phyloP scores from a whole-genome alignment of 2,797 vertebrate species.

The Oophaga sylvatica region DNA sequence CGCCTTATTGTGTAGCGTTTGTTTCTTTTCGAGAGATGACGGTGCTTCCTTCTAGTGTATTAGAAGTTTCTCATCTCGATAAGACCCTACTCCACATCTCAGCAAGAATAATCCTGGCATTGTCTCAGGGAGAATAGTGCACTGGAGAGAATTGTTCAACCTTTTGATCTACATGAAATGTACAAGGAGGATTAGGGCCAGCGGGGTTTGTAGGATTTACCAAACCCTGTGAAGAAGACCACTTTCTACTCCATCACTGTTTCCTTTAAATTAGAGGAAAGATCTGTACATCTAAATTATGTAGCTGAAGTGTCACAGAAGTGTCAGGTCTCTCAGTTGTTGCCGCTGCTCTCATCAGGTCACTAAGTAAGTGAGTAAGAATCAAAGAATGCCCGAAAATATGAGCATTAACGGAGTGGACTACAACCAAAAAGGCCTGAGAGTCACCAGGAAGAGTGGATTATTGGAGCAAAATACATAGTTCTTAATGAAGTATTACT shows the following conservation, averaged over 20 bases:
- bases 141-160: slow-evolving; percentile 34
- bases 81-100: slow-evolving; percentile 47
- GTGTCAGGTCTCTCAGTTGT: not conserved
- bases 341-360: not conserved
- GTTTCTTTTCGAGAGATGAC: slow-evolving; percentile 27
- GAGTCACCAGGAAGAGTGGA: not conserved
- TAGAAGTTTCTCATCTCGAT: slow-evolving; percentile 43
- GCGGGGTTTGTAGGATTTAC: slow-evolving; percentile 14
- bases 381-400: not conserved
- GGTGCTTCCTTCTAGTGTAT: slow-evolving; percentile 5
- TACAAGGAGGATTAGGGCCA: slow-evolving; percentile 47
- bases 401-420: not conserved
- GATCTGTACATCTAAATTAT: not conserved
- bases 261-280: slow-evolving; percentile 1
- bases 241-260: slow-evolving; percentile 24
- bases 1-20: slow-evolving; percentile 27
- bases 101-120: slow-evolving; percentile 44
- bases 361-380: not conserved
- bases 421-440: not conserved
- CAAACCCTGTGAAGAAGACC: slow-evolving; percentile 34
- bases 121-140: slow-evolving; percentile 34
- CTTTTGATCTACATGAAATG: slow-evolving; percentile 56
- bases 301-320: slow-evolving; percentile 5
- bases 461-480: not conserved
- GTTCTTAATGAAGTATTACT: not conserved